These are phyloP conservation scores for Stegostoma tigrinum DNA, from an alignment of 2,113 vertebrate species.

Conservation along the genomic window DNA sequence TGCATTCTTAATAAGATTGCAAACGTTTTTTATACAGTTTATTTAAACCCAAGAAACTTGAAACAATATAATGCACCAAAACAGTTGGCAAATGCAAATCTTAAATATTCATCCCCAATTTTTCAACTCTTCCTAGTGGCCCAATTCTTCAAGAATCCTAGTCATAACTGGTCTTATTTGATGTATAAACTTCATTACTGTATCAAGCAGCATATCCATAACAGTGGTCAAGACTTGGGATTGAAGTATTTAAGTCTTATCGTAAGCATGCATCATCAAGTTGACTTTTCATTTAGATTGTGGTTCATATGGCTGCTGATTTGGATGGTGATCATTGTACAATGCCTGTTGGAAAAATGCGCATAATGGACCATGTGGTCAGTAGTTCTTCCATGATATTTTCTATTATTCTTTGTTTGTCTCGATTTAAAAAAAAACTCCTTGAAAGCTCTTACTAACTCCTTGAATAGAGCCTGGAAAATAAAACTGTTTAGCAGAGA, in stretches of 20 bases:
- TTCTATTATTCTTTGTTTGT: no score
- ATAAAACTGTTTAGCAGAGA: not conserved
- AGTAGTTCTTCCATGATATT: not conserved
- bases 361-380: not conserved
- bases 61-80: not conserved
- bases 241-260: not conserved
- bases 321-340: not conserved
- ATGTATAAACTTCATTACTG: not conserved
- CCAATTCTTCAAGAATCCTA: not conserved
- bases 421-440: no score
- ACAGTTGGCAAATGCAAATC: not conserved
- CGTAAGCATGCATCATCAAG: not conserved
- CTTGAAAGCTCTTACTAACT: not conserved
- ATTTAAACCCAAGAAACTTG: not conserved
- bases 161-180: not conserved
- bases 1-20: not conserved
- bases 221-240: not conserved
- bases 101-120: not conserved
- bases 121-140: not conserved
- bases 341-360: not conserved
- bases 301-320: not conserved
- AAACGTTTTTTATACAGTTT: not conserved
- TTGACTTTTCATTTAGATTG: not conserved
- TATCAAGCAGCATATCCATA: not conserved
- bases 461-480: not conserved